Evolutionary conservation across 2,113 vertebrate species (phyloP), one percentile per base, ranked within the genome.

Genomic region (Megaceryle torquata): DNA sequence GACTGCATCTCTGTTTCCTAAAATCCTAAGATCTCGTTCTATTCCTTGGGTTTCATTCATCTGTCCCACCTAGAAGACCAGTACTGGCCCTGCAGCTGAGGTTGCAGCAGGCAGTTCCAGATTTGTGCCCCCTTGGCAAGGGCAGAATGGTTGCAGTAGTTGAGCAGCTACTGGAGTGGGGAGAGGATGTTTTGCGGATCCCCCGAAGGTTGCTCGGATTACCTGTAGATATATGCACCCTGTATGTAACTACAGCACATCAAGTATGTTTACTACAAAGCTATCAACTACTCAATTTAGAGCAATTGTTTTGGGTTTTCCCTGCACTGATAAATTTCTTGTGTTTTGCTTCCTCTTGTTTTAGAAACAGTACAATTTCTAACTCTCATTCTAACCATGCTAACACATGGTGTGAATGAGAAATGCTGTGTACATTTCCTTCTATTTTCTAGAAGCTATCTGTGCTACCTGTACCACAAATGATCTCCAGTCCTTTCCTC

Each of bases 401-500:
- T 50, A 50, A 50, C 48, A 50, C 48, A 9, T 50, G 48, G 22
- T 50, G 48, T 50, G 48, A 50, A 50, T 50, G 48, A 50, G 48
- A 50, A 13, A 50, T 37, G 44, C 46, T 76, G 19, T 19, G 20
- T 15, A 54, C n/a, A 18, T 50, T 44, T 61, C 31, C 21, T 54
- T 18, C 22, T 59, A 1, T 24, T 35, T 48, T 54, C 39, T 10
- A 17, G 46, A 71, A 85, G 31, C 39, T 19, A 29, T 53, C 25
- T 37, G 11, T 69, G 54, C 57, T 71, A 13, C 57, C 10, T 60
- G 2, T 16, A 29, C 56, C 15, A 11, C 17, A 39, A 74, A 46
- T 0, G 0, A 6, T 43, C 24, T 61, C 69, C 22, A 10, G 0
- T 17, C 61, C 64, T 54, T n/a, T 72, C 16, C 33, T 41, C 2